Percentiles rank a stretch among this genome's conserved stretches.
Evolutionary conservation across 2,797 vertebrate genomes (phyloP).

Genomic region (Chelidonichthys spinosus): DNA sequence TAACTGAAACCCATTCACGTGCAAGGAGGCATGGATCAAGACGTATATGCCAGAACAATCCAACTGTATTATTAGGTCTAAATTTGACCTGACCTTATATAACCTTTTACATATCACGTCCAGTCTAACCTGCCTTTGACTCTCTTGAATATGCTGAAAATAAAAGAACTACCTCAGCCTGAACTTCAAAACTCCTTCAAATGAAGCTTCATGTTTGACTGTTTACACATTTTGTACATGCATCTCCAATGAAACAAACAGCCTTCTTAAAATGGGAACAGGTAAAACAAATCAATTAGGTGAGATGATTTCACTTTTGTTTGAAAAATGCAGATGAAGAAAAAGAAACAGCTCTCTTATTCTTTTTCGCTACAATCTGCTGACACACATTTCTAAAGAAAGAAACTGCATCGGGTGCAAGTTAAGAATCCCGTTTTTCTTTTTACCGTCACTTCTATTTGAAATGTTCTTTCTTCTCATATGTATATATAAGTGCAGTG

Average conservation of each 20-base stretch:
- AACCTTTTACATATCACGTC: background rate
- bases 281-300: slow-evolving; percentile 5
- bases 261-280: slow-evolving; percentile 1
- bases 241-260: background rate
- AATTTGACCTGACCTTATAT: too few species aligned
- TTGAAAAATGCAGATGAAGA: background rate
- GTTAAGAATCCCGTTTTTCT: too few species aligned
- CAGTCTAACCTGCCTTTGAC: too few species aligned
- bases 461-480: too few species aligned
- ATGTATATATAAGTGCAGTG: too few species aligned
- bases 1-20: background rate
- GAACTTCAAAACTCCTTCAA: background rate
- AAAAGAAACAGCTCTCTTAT: background rate
- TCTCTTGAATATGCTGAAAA: too few species aligned
- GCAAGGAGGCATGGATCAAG: background rate
- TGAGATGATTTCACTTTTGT: background rate
- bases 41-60: background rate
- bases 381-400: background rate
- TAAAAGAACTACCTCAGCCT: too few species aligned
- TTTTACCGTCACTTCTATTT: too few species aligned
- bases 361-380: background rate
- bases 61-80: background rate
- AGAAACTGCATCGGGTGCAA: background rate
- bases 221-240: background rate
- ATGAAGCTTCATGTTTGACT: slow-evolving; percentile 8